These are phyloP conservation scores for Octodon degus DNA, from an alignment of 2,113 vertebrate genomes.

Conservation along the genomic window DNA sequence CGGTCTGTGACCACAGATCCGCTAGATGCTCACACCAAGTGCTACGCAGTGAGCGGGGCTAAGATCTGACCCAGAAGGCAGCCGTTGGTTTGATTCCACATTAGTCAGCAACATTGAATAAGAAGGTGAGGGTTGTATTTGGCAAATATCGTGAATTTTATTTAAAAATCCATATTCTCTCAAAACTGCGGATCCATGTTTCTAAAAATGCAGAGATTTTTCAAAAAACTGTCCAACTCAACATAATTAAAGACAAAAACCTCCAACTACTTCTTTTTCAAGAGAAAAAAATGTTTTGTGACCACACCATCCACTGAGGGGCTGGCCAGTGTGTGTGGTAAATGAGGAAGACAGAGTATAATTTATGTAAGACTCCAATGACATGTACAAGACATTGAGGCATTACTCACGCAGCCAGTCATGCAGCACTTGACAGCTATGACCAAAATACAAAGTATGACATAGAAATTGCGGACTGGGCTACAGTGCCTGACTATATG, in stretches of 20 bases:
- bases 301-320: not conserved
- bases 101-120: not conserved
- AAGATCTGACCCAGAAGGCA: not conserved
- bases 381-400: not conserved
- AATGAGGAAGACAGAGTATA: not conserved
- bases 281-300: not conserved
- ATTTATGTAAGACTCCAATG: not conserved
- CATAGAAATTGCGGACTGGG: not conserved
- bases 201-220: not conserved
- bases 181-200: not conserved
- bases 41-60: not conserved
- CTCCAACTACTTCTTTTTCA: not conserved
- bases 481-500: not conserved
- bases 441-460: not conserved
- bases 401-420: not conserved
- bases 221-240: not conserved
- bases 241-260: conserved; percentile 34
- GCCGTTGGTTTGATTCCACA: not conserved
- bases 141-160: not conserved
- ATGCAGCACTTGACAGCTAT: not conserved
- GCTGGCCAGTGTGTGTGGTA: not conserved
- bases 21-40: not conserved
- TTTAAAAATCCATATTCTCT: not conserved
- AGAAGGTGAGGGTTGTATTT: not conserved
- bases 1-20: not conserved